These are phyloP conservation scores for Hyles lineata DNA, from an alignment of 2,888 invertebrate genomes.

Conservation along the genomic window DNA sequence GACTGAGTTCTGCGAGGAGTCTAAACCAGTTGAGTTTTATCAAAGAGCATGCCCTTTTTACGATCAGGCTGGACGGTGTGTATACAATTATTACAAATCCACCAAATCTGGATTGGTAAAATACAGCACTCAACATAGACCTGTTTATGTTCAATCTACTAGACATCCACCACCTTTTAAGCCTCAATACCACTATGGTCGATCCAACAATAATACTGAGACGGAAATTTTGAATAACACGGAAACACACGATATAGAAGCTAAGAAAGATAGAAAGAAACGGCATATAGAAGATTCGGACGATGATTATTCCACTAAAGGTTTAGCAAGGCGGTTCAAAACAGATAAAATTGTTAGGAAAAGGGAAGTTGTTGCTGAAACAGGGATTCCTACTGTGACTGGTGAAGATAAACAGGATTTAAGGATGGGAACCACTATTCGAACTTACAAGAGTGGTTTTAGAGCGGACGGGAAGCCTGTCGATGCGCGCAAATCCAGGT, in stretches of 20 bases:
- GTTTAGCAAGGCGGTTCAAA: not conserved
- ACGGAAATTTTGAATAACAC: not conserved
- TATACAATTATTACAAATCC: slow-evolving; percentile 39
- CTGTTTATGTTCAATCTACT: slow-evolving; percentile 51
- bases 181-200: not conserved
- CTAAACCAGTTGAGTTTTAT: slow-evolving; percentile 51
- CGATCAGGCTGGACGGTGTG: slow-evolving; percentile 40
- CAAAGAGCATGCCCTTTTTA: slow-evolving; percentile 45
- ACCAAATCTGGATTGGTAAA: slow-evolving; percentile 54
- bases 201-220: not conserved
- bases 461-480: not conserved
- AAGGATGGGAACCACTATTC: slow-evolving; percentile 11
- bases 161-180: slow-evolving; percentile 36
- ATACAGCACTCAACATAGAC: slow-evolving; percentile 60
- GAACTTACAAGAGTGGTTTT: not conserved
- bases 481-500: not conserved
- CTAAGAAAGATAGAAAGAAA: slow-evolving; percentile 26
- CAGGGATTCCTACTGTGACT: not conserved
- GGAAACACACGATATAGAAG: slow-evolving; percentile 2
- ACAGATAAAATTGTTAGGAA: slow-evolving; percentile 5
- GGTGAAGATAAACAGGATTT: not conserved
- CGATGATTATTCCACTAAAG: not conserved
- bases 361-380: not conserved
- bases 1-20: slow-evolving; percentile 58
- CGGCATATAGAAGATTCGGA: slow-evolving; percentile 21